Conservation (phyloP, 2,113 vertebrate species). For the Indicator maculatus region DNA sequence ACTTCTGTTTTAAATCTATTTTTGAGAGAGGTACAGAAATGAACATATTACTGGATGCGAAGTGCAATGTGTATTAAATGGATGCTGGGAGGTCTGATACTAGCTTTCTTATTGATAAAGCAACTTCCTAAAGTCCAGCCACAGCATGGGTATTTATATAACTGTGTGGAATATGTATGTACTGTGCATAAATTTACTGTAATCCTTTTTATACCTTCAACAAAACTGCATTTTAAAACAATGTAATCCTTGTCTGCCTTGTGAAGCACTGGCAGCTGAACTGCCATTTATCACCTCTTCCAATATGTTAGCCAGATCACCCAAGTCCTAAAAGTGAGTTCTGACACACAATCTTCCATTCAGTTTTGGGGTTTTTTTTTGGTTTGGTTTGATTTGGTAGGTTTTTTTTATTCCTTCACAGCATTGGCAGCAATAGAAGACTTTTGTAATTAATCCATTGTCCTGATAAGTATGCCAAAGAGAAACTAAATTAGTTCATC, state of each 20-base stretch:
- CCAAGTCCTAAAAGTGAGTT: not conserved
- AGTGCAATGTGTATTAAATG: slow-evolving; percentile 68
- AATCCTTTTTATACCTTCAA: slow-evolving; percentile 55
- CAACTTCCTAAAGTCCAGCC: slow-evolving; percentile 17
- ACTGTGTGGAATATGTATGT: slow-evolving; percentile 63
- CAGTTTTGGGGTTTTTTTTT: not conserved
- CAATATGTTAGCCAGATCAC: not conserved
- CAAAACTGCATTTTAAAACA: slow-evolving; percentile 18
- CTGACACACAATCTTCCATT: not conserved
- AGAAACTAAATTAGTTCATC: slow-evolving; percentile 51
- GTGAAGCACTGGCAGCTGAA: slow-evolving; percentile 27
- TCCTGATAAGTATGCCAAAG: slow-evolving; percentile 69
- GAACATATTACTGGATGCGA: slow-evolving; percentile 75
- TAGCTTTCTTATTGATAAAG: slow-evolving; percentile 12
- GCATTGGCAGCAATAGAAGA: slow-evolving; percentile 50
- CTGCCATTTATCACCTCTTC: not conserved
- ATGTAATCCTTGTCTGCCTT: slow-evolving; percentile 24
- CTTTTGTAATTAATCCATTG: slow-evolving; percentile 26
- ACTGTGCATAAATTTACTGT: slow-evolving; percentile 67
- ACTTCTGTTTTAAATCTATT: slow-evolving; percentile 84
- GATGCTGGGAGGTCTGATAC: slow-evolving; percentile 15
- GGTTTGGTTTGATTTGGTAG: no score
- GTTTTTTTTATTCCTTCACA: not conserved
- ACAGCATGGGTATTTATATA: slow-evolving; percentile 66
- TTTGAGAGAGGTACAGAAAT: slow-evolving; percentile 84